phyloP scores from a whole-genome alignment of 2,113 vertebrate genomes.

The Paradoxurus hermaphroditus region DNA sequence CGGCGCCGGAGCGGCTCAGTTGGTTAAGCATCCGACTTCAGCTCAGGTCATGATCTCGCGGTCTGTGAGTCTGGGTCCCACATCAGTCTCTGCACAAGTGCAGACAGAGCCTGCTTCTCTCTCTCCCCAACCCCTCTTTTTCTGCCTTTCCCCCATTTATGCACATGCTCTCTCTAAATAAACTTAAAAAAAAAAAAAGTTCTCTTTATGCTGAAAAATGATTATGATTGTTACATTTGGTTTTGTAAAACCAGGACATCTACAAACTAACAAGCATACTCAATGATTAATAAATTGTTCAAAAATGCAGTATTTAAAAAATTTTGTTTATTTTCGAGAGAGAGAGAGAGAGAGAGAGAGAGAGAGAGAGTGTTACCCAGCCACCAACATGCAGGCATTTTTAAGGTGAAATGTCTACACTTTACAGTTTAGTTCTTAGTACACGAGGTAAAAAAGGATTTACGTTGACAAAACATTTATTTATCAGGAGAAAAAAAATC shows the following conservation, averaged over 20 bases:
- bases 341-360: too few species aligned
- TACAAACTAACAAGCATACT: background rate
- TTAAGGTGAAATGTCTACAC: slow-evolving; percentile 16
- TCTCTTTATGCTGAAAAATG: background rate
- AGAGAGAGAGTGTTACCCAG: too few species aligned
- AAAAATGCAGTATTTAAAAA: background rate
- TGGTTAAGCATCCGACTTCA: too few species aligned
- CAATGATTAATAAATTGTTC: background rate
- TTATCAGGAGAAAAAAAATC: background rate
- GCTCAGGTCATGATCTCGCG: too few species aligned
- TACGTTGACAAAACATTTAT: slow-evolving; percentile 4
- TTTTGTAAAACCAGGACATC: slow-evolving; percentile 31
- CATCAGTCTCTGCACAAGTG: too few species aligned
- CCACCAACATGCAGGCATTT: background rate
- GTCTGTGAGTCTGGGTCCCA: too few species aligned
- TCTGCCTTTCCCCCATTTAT: too few species aligned
- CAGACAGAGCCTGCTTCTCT: too few species aligned
- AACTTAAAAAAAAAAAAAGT: background rate
- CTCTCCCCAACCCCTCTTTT: too few species aligned
- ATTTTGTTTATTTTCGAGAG: too few species aligned
- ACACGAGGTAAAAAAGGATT: background rate
- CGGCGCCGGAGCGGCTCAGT: too few species aligned
- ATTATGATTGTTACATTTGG: background rate
- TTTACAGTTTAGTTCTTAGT: background rate
- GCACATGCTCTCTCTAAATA: too few species aligned